These are phyloP conservation scores for Heliconius ismenius DNA, from an alignment of 2,888 invertebrate species.

Conservation along the genomic window DNA sequence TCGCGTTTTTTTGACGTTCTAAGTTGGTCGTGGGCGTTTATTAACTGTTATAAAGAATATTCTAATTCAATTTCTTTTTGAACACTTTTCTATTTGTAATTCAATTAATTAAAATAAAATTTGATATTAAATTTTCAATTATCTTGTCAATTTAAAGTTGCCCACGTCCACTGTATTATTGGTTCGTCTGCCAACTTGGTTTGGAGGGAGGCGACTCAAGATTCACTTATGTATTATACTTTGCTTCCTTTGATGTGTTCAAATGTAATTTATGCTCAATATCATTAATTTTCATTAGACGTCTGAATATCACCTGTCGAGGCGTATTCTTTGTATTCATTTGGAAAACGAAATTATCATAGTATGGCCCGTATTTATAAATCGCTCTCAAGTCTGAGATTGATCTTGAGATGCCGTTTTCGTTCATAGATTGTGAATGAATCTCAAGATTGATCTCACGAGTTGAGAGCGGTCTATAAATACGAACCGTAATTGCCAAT, in stretches of 20 bases:
- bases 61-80: neutral
- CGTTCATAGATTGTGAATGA: no score
- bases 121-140: neutral
- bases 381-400: no score
- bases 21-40: conserved; percentile 15
- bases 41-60: neutral
- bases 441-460: no score
- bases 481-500: neutral
- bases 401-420: no score
- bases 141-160: neutral
- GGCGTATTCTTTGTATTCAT: conserved; percentile 34
- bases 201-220: conserved; percentile 47
- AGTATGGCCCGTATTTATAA: no score
- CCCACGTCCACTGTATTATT: conserved; percentile 29
- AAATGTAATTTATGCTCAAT: conserved; percentile 75
- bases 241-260: conserved; percentile 78
- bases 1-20: conserved; percentile 28
- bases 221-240: conserved; percentile 51
- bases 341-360: neutral
- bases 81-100: neutral
- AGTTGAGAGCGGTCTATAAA: no score
- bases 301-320: conserved; percentile 37
- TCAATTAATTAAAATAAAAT: neutral
- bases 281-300: conserved; percentile 50
- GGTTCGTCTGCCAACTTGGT: conserved; percentile 30